These are phyloP conservation scores for Drosophila saltans DNA, from an alignment of 1,140 invertebrate species.

Conservation along the genomic window DNA sequence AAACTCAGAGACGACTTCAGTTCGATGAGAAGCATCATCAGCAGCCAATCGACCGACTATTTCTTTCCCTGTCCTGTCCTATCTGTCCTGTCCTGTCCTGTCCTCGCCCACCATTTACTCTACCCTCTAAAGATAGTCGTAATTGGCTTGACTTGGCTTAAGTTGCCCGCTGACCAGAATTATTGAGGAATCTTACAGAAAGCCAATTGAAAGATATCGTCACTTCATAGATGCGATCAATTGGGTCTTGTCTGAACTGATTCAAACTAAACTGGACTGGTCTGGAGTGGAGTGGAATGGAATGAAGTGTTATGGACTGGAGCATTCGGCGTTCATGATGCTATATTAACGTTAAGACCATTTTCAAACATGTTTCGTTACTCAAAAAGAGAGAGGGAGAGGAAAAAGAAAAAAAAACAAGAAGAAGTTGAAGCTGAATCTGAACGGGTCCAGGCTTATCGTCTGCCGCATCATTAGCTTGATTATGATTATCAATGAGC, in stretches of 20 bases:
- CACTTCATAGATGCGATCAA: constrained; percentile 54
- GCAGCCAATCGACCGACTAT: constrained; percentile 2
- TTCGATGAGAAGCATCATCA: constrained; percentile 50
- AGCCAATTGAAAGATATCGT: constrained; percentile 64
- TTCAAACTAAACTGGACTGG: constrained; percentile 1
- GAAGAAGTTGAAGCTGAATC: not conserved
- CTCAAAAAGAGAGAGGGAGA: not conserved
- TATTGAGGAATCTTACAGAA: constrained; percentile 51
- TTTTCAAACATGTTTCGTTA: constrained; percentile 4
- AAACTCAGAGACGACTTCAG: constrained; percentile 14
- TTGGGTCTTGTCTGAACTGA: not conserved
- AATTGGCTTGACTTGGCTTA: constrained; percentile 46
- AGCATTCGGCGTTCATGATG: not conserved
- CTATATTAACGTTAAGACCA: constrained; percentile 66
- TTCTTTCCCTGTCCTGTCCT: constrained; percentile 41
- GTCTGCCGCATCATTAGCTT: constrained; percentile 78
- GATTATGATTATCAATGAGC: constrained; percentile 81
- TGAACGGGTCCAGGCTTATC: constrained; percentile 51
- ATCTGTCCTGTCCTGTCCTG: constrained; percentile 32
- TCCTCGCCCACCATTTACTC: too few species aligned
- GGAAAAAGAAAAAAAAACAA: not conserved
- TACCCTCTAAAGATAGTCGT: constrained; percentile 58
- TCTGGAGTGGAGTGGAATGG: constrained; percentile 15
- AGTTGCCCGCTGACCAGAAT: constrained; percentile 34
- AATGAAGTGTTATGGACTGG: not conserved